Base-by-base conservation (phyloP, 2,888 invertebrate species). In the Nasonovia ribisnigri region DNA sequence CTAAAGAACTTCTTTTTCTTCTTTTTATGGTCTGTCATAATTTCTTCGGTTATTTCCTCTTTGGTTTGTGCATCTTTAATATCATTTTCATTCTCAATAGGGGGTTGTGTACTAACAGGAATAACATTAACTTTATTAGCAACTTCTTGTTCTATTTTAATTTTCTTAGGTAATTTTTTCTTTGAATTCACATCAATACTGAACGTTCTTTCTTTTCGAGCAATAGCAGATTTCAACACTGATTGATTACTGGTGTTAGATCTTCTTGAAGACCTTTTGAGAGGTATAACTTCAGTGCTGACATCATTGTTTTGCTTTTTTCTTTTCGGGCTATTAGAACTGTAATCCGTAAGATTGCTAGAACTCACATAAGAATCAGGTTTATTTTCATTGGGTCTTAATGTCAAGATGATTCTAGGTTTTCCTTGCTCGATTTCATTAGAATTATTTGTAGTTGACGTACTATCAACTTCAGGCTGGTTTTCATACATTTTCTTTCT, bases 151-250 rank as follows among this genome's bases (percentile, higher is more conserved):
- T 94, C 90, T 57, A n/a, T 67, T 92, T 89, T 92, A 26, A 89
- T 29, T 92, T 88, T 92, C 88, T 94, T 94, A 0, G 94, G 93
- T n/a, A 91, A 89, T 77, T 57, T 94, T 93, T 94, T 94, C 20
- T 91, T 92, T 51, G 90, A 88, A n/a, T 87, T 92, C 8, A 84
- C 16, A 77, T 94, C 94, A 84, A 94, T 91, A 92, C 97, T 97
- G 95, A 97, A 97, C 0, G 97, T 97, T 95, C 97, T 97, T 95
- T 97, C 97, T 95, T 97, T 97, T 29, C 97, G 96, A 1, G 97
- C 97, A 95, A 97, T 97, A 24, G 97, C 97, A 95, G 96, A 97
- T 94, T 97, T 97, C 46, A 97, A 95, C 57, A 97, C 96, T 90
- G 97, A 97, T 94, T 97, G 96, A 77, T 95, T 95, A 36, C 96